phyloP scores from a whole-genome alignment of 1,140 invertebrate genomes.

The Rhyzopertha dominica region DNA sequence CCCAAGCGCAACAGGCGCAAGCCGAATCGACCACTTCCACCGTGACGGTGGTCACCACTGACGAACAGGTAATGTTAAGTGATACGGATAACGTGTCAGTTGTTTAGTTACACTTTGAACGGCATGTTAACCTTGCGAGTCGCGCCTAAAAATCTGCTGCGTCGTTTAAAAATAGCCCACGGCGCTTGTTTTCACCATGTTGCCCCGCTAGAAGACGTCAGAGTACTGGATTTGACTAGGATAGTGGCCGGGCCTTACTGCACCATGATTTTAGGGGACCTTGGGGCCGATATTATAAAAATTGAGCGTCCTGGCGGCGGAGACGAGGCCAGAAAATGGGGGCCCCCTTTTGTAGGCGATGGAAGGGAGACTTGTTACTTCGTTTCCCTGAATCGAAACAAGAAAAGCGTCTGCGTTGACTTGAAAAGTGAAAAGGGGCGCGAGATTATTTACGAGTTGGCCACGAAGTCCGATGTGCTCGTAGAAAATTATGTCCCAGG shows the following conservation, averaged over 20 bases:
- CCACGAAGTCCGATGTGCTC: constrained; percentile 75
- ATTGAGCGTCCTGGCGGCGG: constrained; percentile 74
- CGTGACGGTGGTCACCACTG: constrained; percentile 31
- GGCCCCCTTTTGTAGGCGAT: constrained; percentile 78
- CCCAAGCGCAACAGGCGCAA: constrained; percentile 22
- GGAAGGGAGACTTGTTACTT: constrained; percentile 81
- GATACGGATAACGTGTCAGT: constrained; percentile 4
- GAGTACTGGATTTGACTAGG: constrained; percentile 77
- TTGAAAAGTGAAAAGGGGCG: constrained; percentile 68
- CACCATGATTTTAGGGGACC: constrained; percentile 88
- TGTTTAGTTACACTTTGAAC: not conserved
- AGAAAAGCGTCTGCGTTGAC: constrained; percentile 89
- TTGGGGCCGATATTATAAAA: constrained; percentile 94
- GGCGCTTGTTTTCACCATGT: no score
- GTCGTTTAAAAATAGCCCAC: constrained; percentile 13
- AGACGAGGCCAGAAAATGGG: constrained; percentile 90
- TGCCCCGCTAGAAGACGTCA: constrained; percentile 60
- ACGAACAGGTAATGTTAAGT: constrained; percentile 32
- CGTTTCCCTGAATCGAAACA: constrained; percentile 86
- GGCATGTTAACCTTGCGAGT: constrained; percentile 3
- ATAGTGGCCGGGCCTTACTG: constrained; percentile 83
- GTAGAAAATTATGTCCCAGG: constrained; percentile 95
- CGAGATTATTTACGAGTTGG: constrained; percentile 69
- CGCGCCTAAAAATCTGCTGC: no score
- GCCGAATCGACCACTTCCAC: constrained; percentile 32